Evolutionary conservation across 2,113 vertebrate species (phyloP), one percentile per base, ranked within the genome.

Genomic region (Eclectus roratus): DNA sequence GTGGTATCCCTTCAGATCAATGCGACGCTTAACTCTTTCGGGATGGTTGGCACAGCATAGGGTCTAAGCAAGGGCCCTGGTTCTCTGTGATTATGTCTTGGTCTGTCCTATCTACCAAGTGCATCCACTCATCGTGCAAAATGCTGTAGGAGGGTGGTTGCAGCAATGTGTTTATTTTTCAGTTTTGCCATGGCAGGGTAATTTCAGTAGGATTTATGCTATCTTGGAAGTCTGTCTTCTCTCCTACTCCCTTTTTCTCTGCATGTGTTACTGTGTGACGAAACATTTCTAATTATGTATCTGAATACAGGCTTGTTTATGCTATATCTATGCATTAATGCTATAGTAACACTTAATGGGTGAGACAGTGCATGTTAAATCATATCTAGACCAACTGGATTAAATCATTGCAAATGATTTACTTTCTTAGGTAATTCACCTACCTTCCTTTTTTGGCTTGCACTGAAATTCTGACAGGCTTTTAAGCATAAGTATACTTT

Each of bases 101-200:
- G 15, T 44, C 58, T 68, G 37, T 37, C 53, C 73, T 28, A 5
- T 4, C 25, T 53, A 2, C 25, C 0, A 2, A 25, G 35, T 3
- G 35, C 52, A 6, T 21, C 80, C n/a, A 37, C 82, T 56, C 72
- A 1, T 37, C 1, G 1, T 7, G 41, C 27, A 3, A 10, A 11
- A 11, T 3, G 16, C 66, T 37, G 23, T 23, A 10, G 37, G 56
- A 35, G 17, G n/a, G 1, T 7, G 60, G 14, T 4, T 16, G 55
- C 43, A 25, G 78, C 52, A 6, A 14, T 3, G 2, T 1, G 0
- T 49, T 44, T 11, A 4, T 2, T 37, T 69, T 27, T 1, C 41
- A 1, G 10, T 11, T 37, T 44, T 71, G 50, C 63, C 17, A 2
- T 4, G 21, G 31, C 24, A 68, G 17, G 81, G 23, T 49, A 10